Evolutionary conservation across 2,888 invertebrate genomes (phyloP), one percentile per base, ranked within the genome.

Genomic region (Apodemia zela): DNA sequence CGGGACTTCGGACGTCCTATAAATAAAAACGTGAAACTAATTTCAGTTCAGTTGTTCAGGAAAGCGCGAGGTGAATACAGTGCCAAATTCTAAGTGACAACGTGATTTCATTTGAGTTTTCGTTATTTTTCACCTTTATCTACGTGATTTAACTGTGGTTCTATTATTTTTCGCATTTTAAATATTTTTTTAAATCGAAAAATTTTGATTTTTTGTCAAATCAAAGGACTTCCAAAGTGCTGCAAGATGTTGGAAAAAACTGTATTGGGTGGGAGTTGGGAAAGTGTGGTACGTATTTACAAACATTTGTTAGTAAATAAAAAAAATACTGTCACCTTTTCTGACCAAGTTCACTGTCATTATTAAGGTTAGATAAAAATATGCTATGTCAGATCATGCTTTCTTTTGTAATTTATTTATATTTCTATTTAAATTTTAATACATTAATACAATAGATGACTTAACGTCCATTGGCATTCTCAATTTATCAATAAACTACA

Each of bases 181-280:
- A n/a, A 17, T 45, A 17, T 47, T 47, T 35, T 47, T 49, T 42
- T 60, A 25, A 8, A 33, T 49, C 1, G 25, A 18, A 51, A 10
- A 18, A 49, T 13, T 49, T 54, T 38, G n/a, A 51, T 38, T 61
- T 63, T 67, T 66, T 63, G 54, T 59, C 65, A 68, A 73, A 75
- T 79, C 77, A 76, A 66, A 62, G 66, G 72, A 75, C 69, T 71
- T 71, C 8, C 7, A 17, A 67, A 70, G 74, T 74, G 75, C 68
- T 62, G 18, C 72, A 82, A 76, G 54, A 91, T 90, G 90, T 82
- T 91, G 89, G 91, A 91, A 83, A 89, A 85, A 75, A 80, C 82
- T 61, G 79, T 85, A 68, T 68, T 90, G 69, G 89, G 91, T 67
- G 88, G 87, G 75, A 91, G 91, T 80, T 90, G 89, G 91, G 91